Evolutionary conservation across 2,113 vertebrate genomes (phyloP), one percentile per base, ranked within the genome.

Genomic region (Coreoperca whiteheadi): DNA sequence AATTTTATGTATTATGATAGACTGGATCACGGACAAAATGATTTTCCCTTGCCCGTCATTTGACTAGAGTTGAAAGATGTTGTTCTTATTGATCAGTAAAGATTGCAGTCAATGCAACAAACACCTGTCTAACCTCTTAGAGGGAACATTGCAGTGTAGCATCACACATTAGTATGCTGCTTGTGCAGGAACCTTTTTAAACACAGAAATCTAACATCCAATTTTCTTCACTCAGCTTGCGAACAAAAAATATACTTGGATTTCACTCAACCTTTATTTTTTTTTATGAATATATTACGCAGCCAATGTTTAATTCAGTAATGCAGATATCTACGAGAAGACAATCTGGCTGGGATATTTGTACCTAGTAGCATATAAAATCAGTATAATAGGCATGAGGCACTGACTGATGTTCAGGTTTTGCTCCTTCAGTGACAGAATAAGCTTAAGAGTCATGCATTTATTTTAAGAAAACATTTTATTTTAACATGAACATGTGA

Each of bases 401-500:
- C 4, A 15, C 1, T 63, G 15, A 37, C 32, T 23, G 4, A 56
- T 67, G 15, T 60, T 64, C 6, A 61, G 76, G 28, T 39, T 61
- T 74, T 28, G 2, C 34, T 61, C 43, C 48, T 46, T 43, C 57
- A 53, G 4, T 56, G n/a, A 78, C 32, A 12, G 5, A 77, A 15
- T 63, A 30, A 82, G 20, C 14, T 66, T 43, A n/a, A 51, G 46
- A 46, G 21, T 28, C 25, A 51, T 3, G 21, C 20, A 68, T 57
- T 23, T 39, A 76, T 77, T 73, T 51, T 53, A 59, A n/a, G 28
- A 74, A 59, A 57, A 43, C 10, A 8, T 84, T 91, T 90, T 80
- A 87, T 87, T 85, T 66, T 4, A 34, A 41, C 46, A 56, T 50
- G 4, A 37, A 57, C 12, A 61, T 48, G 46, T 67, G 3, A 64